Percentiles rank a stretch among this genome's conserved stretches.
phyloP scores from a whole-genome alignment of 2,113 vertebrate genomes.

The Channa argus region DNA sequence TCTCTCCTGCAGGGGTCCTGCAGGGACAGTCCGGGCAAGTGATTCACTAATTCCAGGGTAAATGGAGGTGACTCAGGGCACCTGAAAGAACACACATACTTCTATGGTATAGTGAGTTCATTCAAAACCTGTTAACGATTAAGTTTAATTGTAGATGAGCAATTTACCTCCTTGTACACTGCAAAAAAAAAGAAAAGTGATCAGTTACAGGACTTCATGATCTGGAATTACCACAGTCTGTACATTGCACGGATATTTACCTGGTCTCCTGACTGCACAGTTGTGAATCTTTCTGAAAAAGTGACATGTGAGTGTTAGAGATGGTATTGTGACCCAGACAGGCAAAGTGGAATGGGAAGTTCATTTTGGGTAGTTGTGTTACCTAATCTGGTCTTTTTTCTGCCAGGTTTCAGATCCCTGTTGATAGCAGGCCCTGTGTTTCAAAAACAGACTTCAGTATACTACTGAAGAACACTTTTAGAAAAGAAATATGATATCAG shows the following conservation, averaged over 20 bases:
- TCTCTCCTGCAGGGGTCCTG: constrained; percentile 28
- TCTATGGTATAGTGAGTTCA: constrained; percentile 5
- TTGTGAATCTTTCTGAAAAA: constrained; percentile 55
- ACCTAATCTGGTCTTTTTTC: constrained; percentile 61
- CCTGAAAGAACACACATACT: constrained; percentile 58
- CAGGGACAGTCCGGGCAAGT: constrained; percentile 51
- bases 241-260: constrained; percentile 38
- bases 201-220: not conserved
- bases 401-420: constrained; percentile 73
- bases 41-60: constrained; percentile 57
- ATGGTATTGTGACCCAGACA: not conserved
- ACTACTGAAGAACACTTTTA: not conserved
- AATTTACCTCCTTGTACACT: constrained; percentile 67
- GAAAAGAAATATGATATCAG: no score
- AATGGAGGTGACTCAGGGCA: constrained; percentile 41
- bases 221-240: constrained; percentile 1
- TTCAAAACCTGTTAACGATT: not conserved
- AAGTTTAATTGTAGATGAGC: not conserved
- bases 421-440: constrained; percentile 64
- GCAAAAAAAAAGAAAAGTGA: constrained; percentile 41
- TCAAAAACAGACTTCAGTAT: constrained; percentile 3
- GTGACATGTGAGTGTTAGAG: constrained; percentile 6
- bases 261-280: constrained; percentile 26
- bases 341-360: not conserved
- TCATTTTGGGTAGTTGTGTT: constrained; percentile 4